Conservation (phyloP, 2,113 vertebrate genomes). For the Mobula birostris region DNA sequence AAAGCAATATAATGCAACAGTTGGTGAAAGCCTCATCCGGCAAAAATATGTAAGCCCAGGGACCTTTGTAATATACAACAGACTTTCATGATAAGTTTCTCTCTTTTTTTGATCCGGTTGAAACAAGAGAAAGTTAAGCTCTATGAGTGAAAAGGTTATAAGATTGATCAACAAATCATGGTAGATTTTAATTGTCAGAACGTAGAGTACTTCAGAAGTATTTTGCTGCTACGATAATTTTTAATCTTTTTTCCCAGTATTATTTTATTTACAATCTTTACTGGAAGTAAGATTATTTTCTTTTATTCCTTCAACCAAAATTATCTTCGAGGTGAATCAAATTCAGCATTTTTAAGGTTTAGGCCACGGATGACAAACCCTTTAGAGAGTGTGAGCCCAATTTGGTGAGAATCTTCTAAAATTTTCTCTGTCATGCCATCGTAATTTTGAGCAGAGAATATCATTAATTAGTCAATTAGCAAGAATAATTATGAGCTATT, state of each 20-base stretch:
- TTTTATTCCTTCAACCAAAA: background rate
- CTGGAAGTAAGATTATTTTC: background rate
- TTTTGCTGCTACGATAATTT: background rate
- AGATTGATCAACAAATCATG: background rate
- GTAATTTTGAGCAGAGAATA: too few relatives aligned
- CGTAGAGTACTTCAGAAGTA: background rate
- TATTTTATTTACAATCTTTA: too few relatives aligned
- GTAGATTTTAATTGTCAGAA: background rate
- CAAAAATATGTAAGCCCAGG: too few relatives aligned
- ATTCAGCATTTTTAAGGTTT: background rate
- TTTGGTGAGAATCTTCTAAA: too few relatives aligned
- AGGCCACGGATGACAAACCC: background rate
- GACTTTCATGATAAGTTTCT: background rate
- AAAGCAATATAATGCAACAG: background rate
- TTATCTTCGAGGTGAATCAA: background rate
- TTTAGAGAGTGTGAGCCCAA: too few relatives aligned
- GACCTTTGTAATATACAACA: too few relatives aligned
- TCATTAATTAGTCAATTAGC: too few relatives aligned
- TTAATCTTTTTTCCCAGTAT: background rate
- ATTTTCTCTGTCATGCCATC: too few relatives aligned
- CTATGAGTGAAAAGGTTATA: background rate
- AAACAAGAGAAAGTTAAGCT: background rate
- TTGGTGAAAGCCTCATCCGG: too few relatives aligned
- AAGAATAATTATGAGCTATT: too few relatives aligned
- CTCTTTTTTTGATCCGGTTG: background rate